Evolutionary conservation across 2,888 invertebrate genomes (phyloP).

Genomic region (Xanthia togata): DNA sequence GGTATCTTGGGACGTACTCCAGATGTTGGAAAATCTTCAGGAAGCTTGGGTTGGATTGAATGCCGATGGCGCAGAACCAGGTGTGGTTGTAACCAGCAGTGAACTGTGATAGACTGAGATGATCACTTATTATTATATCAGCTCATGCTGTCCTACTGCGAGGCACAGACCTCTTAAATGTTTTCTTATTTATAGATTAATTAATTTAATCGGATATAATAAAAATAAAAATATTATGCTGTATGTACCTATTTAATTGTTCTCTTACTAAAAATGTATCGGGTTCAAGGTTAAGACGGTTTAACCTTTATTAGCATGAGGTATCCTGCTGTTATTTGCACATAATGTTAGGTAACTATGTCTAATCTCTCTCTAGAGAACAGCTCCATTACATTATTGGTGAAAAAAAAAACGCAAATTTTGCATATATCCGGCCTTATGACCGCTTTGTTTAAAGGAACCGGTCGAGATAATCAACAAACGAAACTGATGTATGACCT

Average conservation of each 20-base stretch:
- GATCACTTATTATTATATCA: constrained; percentile 11
- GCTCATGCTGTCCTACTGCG: not conserved
- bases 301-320: not conserved
- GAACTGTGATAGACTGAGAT: not conserved
- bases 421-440: not conserved
- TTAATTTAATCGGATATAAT: not conserved
- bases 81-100: not conserved
- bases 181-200: not conserved
- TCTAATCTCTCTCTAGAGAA: no score
- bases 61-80: not conserved
- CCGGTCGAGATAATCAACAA: constrained; percentile 16
- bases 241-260: not conserved
- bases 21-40: not conserved
- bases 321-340: not conserved
- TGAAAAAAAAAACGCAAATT: no score
- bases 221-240: not conserved
- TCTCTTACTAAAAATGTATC: not conserved
- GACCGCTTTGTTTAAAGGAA: constrained; percentile 23
- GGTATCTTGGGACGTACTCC: no score
- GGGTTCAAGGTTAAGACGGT: not conserved
- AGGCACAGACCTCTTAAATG: not conserved
- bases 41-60: not conserved
- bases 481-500: constrained; percentile 22
- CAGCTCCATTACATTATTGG: not conserved
- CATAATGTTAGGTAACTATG: not conserved